phyloP scores from a whole-genome alignment of 2,888 invertebrate species.

The Leptopilina myrica region DNA sequence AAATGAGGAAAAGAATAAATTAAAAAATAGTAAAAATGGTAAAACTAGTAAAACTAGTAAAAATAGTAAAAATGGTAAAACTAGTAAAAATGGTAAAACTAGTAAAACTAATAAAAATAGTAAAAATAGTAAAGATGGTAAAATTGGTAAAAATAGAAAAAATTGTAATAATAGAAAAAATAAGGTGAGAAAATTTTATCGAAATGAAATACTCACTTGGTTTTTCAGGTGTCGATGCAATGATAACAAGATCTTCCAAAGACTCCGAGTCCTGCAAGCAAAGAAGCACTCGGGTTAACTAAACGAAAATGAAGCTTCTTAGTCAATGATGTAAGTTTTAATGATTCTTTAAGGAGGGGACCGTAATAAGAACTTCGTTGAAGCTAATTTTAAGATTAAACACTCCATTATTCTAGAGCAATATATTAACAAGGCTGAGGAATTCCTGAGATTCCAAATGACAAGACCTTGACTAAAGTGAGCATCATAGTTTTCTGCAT shows the following conservation, averaged over 20 bases:
- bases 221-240: slow-evolving; percentile 69
- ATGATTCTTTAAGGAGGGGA: slow-evolving; percentile 45
- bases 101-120: no score
- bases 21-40: not conserved
- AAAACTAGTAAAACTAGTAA: not conserved
- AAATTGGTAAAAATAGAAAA: slow-evolving; percentile 29
- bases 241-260: slow-evolving; percentile 75
- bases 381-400: slow-evolving; percentile 38
- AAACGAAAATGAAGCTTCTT: slow-evolving; percentile 50
- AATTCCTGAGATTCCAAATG: slow-evolving; percentile 43
- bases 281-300: slow-evolving; percentile 43
- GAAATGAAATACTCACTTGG: slow-evolving; percentile 66
- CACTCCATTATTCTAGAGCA: slow-evolving; percentile 20
- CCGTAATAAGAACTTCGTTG: slow-evolving; percentile 47
- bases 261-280: slow-evolving; percentile 77
- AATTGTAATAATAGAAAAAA: slow-evolving; percentile 33
- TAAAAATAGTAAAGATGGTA: slow-evolving; percentile 16
- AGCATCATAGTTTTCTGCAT: slow-evolving; percentile 12
- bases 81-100: slow-evolving; percentile 36
- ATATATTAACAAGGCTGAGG: slow-evolving; percentile 5
- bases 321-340: slow-evolving; percentile 55
- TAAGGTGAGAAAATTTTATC: not conserved
- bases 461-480: slow-evolving; percentile 42
- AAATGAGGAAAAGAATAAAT: not conserved
- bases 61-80: slow-evolving; percentile 1